Conservation (phyloP, 2,797 vertebrate species). For the Helicolenus hilgendorfi region DNA sequence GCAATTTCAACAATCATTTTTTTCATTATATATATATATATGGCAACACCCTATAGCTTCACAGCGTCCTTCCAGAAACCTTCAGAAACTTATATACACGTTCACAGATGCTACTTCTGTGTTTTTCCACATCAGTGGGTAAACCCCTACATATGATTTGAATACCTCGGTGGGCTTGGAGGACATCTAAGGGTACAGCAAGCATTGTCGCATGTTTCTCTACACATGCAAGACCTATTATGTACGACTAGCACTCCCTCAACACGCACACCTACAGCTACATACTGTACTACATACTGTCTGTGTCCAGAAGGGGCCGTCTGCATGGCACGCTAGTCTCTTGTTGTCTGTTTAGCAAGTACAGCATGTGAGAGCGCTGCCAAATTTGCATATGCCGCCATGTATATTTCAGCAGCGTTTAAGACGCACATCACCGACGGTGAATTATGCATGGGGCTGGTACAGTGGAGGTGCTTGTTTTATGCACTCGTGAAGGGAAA, state of each 20-base stretch:
- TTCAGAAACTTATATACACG: neutral
- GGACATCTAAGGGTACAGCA: slow-evolving; percentile 16
- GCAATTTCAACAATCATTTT: neutral
- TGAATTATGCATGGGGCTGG: slow-evolving; percentile 96
- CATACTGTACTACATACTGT: slow-evolving; percentile 60
- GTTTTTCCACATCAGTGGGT: slow-evolving; percentile 13
- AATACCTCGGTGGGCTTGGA: slow-evolving; percentile 15
- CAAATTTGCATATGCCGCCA: slow-evolving; percentile 97
- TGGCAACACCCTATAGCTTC: neutral
- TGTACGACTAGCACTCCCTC: slow-evolving; percentile 21
- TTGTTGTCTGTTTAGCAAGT: slow-evolving; percentile 89
- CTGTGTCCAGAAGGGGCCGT: slow-evolving; percentile 71
- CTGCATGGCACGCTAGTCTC: slow-evolving; percentile 74
- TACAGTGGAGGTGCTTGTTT: slow-evolving; percentile 93
- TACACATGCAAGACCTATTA: slow-evolving; percentile 21
- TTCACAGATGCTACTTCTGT: slow-evolving; percentile 6
- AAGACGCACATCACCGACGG: slow-evolving; percentile 93
- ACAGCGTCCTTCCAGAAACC: neutral
- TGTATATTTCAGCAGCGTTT: slow-evolving; percentile 98
- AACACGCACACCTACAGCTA: slow-evolving; percentile 40
- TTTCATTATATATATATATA: neutral
- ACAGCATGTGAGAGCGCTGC: slow-evolving; percentile 87
- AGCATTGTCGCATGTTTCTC: slow-evolving; percentile 5
- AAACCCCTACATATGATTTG: slow-evolving; percentile 17
- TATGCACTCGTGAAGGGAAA: slow-evolving; percentile 91